Conservation (phyloP, 2,113 vertebrate genomes). For the Cottus gobio region DNA sequence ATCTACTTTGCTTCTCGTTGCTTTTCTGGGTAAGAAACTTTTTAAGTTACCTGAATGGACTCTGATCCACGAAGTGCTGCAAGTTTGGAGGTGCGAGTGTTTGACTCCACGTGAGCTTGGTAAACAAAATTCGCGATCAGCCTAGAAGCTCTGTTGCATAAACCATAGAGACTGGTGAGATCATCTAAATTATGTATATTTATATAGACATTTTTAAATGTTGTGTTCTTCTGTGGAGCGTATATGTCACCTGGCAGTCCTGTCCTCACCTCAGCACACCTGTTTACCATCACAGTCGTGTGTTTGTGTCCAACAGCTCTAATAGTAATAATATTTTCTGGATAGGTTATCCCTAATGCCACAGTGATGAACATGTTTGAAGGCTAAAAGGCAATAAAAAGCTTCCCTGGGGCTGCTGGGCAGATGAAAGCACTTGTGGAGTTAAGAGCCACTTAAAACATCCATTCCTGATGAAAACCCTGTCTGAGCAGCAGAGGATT, state of each 20-base stretch:
- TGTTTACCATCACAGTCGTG: conserved; percentile 30
- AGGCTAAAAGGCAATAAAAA: conserved; percentile 56
- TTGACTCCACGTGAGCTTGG: conserved; percentile 36
- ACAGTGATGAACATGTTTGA: conserved; percentile 35
- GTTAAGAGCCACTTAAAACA: conserved; percentile 71
- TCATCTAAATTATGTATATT: background rate
- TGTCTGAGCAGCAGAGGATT: conserved; percentile 67
- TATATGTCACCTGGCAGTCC: background rate
- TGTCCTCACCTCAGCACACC: conserved; percentile 40
- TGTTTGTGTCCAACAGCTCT: conserved; percentile 19
- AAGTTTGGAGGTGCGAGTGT: background rate
- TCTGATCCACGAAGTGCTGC: background rate
- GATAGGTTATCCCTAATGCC: conserved; percentile 5
- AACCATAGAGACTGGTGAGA: background rate
- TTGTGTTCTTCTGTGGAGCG: background rate
- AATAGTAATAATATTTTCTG: background rate
- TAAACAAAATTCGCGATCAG: background rate
- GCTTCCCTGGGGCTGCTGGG: conserved; percentile 33
- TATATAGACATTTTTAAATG: background rate
- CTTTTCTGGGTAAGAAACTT: conserved; percentile 64
- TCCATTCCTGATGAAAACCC: conserved; percentile 62
- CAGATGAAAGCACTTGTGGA: conserved; percentile 69
- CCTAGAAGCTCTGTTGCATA: background rate
- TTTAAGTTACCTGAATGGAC: background rate
- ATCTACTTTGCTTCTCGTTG: conserved; percentile 47